phyloP scores from a whole-genome alignment of 2,113 vertebrate genomes.

The Columba livia region DNA sequence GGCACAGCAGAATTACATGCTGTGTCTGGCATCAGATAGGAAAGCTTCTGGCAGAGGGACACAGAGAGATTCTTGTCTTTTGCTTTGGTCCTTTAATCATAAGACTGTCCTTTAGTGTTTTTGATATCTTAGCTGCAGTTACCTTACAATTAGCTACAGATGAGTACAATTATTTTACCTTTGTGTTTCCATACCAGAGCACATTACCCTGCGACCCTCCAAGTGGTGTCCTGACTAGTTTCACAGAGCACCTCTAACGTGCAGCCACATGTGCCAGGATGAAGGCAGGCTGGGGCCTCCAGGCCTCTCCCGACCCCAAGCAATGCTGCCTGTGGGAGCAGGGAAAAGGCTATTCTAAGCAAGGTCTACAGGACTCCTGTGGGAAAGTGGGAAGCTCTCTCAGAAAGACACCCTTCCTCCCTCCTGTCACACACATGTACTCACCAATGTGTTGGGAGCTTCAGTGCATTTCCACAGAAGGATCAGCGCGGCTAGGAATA shows the following conservation, averaged over 20 bases:
- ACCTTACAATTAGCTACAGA: slow-evolving; percentile 1
- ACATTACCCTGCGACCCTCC: not conserved
- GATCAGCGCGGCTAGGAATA: not conserved
- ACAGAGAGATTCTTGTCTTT: not conserved
- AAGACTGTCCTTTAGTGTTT: not conserved
- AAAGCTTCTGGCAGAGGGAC: not conserved
- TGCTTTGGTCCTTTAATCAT: not conserved
- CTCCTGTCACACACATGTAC: not conserved
- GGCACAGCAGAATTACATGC: not conserved
- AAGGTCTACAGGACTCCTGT: not conserved
- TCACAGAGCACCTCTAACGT: not conserved
- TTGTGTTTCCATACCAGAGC: not conserved
- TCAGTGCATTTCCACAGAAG: not conserved
- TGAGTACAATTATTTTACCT: not conserved
- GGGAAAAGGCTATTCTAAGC: not conserved
- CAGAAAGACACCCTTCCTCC: not conserved
- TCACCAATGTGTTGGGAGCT: not conserved
- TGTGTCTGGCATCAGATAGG: not conserved
- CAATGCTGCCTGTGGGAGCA: not conserved
- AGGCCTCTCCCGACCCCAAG: not conserved
- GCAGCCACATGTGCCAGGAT: not conserved
- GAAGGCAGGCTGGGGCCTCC: not conserved
- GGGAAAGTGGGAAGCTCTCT: not conserved
- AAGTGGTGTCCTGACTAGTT: not conserved
- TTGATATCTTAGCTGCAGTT: not conserved